Evolutionary conservation across 2,888 invertebrate species (phyloP).

Genomic region (Aspidapion aeneum): DNA sequence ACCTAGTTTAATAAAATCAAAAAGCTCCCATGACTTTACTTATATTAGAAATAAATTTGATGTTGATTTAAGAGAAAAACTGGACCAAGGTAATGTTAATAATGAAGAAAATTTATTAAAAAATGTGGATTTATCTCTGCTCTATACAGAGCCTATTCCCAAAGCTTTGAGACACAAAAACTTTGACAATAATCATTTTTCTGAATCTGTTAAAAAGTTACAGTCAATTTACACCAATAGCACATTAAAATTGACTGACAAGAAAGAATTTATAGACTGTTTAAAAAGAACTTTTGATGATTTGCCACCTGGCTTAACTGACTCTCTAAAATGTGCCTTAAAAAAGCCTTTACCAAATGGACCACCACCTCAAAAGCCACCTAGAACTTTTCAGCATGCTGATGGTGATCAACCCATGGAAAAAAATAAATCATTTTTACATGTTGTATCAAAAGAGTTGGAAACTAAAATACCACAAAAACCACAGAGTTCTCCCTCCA

Average conservation of each 20-base stretch:
- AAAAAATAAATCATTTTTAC: slow-evolving; percentile 8
- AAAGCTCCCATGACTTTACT: slow-evolving; percentile 38
- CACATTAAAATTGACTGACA: slow-evolving; percentile 34
- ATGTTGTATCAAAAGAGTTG: neutral
- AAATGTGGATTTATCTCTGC: slow-evolving; percentile 31
- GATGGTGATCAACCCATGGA: slow-evolving; percentile 8
- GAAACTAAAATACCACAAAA: neutral
- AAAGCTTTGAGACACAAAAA: slow-evolving; percentile 37
- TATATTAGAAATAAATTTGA: slow-evolving; percentile 39
- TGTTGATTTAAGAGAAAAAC: slow-evolving; percentile 9
- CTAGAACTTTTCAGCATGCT: slow-evolving; percentile 57
- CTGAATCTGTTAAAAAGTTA: slow-evolving; percentile 16
- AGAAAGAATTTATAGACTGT: slow-evolving; percentile 20
- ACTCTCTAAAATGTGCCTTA: slow-evolving; percentile 62
- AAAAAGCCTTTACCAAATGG: slow-evolving; percentile 65
- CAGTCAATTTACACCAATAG: slow-evolving; percentile 33
- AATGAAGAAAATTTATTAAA: slow-evolving; percentile 17
- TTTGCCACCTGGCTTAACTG: slow-evolving; percentile 43
- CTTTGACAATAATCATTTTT: slow-evolving; percentile 17
- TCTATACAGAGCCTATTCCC: slow-evolving; percentile 43
- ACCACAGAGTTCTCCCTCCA: neutral
- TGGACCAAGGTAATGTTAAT: neutral
- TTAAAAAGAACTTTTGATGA: slow-evolving; percentile 18
- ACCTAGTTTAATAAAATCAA: slow-evolving; percentile 35
- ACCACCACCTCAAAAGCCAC: slow-evolving; percentile 75